Percentiles rank a stretch among this genome's conserved stretches.
Evolutionary conservation across 2,888 invertebrate species (phyloP).

Genomic region (Hirtodrosophila cameraria): DNA sequence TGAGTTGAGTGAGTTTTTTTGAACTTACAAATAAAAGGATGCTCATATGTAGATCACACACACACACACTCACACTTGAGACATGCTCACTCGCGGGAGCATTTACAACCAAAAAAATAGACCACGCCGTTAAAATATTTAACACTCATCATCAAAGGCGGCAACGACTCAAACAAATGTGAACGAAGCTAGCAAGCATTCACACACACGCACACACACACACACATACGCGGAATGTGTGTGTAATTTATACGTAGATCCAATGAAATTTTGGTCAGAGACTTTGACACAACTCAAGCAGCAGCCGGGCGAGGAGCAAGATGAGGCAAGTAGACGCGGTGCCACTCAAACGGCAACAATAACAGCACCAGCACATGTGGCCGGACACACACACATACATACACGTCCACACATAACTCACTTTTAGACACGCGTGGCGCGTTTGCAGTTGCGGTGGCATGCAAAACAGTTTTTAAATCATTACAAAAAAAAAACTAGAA

Average conservation of each 20-base stretch:
- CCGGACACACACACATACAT: slow-evolving; percentile 23
- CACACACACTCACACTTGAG: slow-evolving; percentile 17
- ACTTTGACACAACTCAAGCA: slow-evolving; percentile 6
- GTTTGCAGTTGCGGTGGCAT: slow-evolving; percentile 35
- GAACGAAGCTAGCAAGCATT: slow-evolving; percentile 26
- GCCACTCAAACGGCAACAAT: slow-evolving; percentile 46
- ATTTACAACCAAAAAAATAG: slow-evolving; percentile 13
- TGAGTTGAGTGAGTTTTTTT: slow-evolving; percentile 55
- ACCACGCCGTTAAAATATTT: slow-evolving; percentile 33
- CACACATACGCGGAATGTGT: slow-evolving; percentile 15
- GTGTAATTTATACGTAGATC: slow-evolving; percentile 53
- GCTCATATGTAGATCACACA: slow-evolving; percentile 41
- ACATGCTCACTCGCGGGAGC: slow-evolving; percentile 7
- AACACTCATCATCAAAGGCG: slow-evolving; percentile 44
- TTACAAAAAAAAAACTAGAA: slow-evolving; percentile 4
- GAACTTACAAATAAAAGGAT: slow-evolving; percentile 39
- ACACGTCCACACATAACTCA: slow-evolving; percentile 9
- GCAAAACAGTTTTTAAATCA: slow-evolving; percentile 12
- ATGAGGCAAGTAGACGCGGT: slow-evolving; percentile 10
- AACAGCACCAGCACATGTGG: slow-evolving; percentile 30
- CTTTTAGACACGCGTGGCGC: slow-evolving; percentile 41
- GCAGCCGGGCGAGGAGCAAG: slow-evolving; percentile 5
- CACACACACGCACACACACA: neutral
- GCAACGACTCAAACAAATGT: slow-evolving; percentile 44
- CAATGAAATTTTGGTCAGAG: slow-evolving; percentile 50